These are phyloP conservation scores for Gallinago stenura DNA, from an alignment of 2,797 vertebrate genomes.

Conservation along the genomic window DNA sequence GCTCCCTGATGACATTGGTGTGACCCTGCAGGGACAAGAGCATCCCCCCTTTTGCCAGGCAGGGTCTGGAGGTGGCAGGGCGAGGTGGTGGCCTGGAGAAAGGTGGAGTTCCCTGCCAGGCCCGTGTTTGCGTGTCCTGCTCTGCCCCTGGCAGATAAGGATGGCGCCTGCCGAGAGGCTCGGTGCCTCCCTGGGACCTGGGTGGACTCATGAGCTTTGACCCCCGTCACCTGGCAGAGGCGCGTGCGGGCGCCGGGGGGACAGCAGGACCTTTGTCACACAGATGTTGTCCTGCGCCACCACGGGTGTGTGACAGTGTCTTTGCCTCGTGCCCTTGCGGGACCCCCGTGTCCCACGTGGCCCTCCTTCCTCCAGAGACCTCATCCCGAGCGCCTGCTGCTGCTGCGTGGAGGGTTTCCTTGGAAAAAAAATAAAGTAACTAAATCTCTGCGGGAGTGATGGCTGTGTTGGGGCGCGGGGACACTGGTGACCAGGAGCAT, in stretches of 20 bases:
- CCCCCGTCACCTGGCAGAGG: slow-evolving; percentile 27
- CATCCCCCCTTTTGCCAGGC: background rate
- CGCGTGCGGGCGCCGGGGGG: background rate
- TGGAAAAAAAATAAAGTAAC: background rate
- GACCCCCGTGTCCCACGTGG: background rate
- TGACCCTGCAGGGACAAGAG: background rate
- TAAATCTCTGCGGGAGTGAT: fast-evolving
- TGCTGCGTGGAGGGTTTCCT: background rate
- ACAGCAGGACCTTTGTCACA: background rate
- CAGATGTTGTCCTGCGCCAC: background rate
- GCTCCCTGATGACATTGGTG: background rate
- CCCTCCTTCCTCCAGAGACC: background rate
- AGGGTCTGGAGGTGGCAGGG: background rate
- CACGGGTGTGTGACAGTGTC: background rate
- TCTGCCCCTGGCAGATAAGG: slow-evolving; percentile 29
- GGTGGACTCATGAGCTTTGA: slow-evolving; percentile 32
- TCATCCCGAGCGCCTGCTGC: fast-evolving
- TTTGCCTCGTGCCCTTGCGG: background rate
- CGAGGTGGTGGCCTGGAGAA: background rate
- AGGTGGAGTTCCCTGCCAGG: background rate
- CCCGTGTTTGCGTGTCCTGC: background rate
- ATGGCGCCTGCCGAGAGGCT: background rate
- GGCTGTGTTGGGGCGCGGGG: background rate
- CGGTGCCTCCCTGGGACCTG: background rate
- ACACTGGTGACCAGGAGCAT: background rate